phyloP scores from a whole-genome alignment of 2,113 vertebrate genomes.

The Hippocampus zosterae region DNA sequence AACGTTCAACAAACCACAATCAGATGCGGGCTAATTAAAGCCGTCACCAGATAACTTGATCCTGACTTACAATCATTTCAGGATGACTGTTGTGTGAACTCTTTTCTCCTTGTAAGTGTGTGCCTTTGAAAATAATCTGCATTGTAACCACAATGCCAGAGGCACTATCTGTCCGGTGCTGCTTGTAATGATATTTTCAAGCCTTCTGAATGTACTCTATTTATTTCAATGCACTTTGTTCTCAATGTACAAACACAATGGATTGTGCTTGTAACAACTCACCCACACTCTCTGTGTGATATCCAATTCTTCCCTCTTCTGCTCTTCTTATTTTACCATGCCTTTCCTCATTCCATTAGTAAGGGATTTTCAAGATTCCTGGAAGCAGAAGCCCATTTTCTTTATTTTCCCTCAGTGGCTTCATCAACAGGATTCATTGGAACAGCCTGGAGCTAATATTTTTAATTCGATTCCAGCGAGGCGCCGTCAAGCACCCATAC shows the following conservation, averaged over 20 bases:
- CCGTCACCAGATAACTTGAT: no score
- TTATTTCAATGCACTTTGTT: slow-evolving; percentile 45
- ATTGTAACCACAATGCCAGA: not conserved
- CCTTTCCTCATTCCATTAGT: slow-evolving; percentile 69
- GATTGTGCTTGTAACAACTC: slow-evolving; percentile 36
- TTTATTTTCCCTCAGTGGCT: slow-evolving; percentile 50
- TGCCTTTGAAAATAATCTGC: not conserved
- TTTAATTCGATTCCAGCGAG: slow-evolving; percentile 66
- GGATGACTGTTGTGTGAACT: not conserved
- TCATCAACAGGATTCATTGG: slow-evolving; percentile 46
- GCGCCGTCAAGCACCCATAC: slow-evolving; percentile 51
- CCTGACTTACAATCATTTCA: not conserved
- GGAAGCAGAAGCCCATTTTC: slow-evolving; percentile 66
- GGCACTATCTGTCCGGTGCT: slow-evolving; percentile 49
- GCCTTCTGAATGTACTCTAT: slow-evolving; percentile 50
- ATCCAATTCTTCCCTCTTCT: slow-evolving; percentile 19
- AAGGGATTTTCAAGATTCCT: slow-evolving; percentile 59
- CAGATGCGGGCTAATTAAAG: no score
- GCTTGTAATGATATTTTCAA: slow-evolving; percentile 55
- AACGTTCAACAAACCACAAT: no score
- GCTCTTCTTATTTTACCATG: slow-evolving; percentile 39
- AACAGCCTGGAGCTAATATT: slow-evolving; percentile 65
- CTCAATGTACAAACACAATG: slow-evolving; percentile 33
- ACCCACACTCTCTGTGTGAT: slow-evolving; percentile 46
- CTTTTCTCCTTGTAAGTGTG: not conserved